Evolutionary conservation across 2,888 invertebrate genomes (phyloP), one percentile per base, ranked within the genome.

Genomic region (Drosophila anomelani): DNA sequence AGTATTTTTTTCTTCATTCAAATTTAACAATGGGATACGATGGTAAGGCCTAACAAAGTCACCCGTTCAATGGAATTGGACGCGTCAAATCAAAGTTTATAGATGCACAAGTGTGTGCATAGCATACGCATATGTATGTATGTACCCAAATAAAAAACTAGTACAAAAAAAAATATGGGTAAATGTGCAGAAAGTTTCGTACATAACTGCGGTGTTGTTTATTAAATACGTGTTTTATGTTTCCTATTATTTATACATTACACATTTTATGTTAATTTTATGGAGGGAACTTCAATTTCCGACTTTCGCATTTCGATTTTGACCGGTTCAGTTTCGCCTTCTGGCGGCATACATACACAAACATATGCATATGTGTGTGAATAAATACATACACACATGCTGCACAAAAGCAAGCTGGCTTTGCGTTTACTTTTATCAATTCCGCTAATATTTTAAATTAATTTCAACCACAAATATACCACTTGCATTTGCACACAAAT

Each of bases 1-100:
- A 36, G 38, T 51, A 47, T 60, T 53, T 38, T 51, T 55, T 49
- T 36, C 67, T 63, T 77, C 67, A 53, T 34, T 36, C 54, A 74
- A 71, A 60, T 51, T 56, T 57, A 26, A 71, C n/a, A 51, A 83
- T 84, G 84, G 84, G 84, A 64, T 84, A 84, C 58, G 84, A 84
- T 69, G 84, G 84, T 84, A 79, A 87, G 83, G 13, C 32, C 17
- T 7, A 26, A 20, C 32, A 53, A 7, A 15, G 54, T 46, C 26
- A 9, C 1, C 26, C 5, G 26, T 38, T 34, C 23, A 41, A n/a
- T 34, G 10, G 23, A 56, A 17, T 46, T 29, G 17, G 32, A 38
- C 26, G 34, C 39, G 10, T 34, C 23, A 23, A 51, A 15, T 20
- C 1, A 3, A 26, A 34, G 49, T 51, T 20, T 15, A 23, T 53